These are phyloP conservation scores for Telenomus remus DNA, from an alignment of 1,140 invertebrate species.

Conservation along the genomic window DNA sequence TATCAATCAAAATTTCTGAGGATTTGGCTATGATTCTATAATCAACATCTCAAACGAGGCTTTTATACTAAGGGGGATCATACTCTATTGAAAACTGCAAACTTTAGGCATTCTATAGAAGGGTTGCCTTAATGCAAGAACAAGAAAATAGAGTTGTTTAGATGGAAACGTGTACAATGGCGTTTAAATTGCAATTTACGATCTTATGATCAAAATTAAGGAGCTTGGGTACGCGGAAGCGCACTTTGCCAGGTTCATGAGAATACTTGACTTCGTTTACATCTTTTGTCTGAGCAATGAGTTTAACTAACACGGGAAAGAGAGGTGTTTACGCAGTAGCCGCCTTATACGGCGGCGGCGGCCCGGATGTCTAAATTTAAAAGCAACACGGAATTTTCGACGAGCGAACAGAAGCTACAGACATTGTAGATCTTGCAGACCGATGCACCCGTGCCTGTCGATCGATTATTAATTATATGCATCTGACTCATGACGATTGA, in stretches of 20 bases:
- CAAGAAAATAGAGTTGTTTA: too few species aligned
- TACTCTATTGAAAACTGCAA: too few species aligned
- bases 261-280: conserved; percentile 16
- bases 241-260: not conserved
- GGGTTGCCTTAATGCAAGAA: too few species aligned
- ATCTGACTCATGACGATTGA: too few species aligned
- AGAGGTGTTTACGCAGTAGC: conserved; percentile 50
- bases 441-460: not conserved
- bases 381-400: conserved; percentile 59
- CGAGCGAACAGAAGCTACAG: conserved; percentile 2
- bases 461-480: conserved; percentile 6
- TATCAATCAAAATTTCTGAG: too few species aligned
- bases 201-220: not conserved
- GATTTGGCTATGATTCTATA: too few species aligned
- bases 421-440: conserved; percentile 1
- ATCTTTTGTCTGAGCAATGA: conserved; percentile 32
- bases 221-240: too few species aligned
- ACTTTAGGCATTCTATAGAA: too few species aligned
- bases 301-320: conserved; percentile 17
- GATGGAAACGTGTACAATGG: not conserved
- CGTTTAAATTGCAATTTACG: not conserved
- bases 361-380: conserved; percentile 75
- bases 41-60: too few species aligned
- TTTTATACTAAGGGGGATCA: too few species aligned
- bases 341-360: conserved; percentile 74